A percentile compares a stretch with the other conserved stretches of the same genome.
phyloP scores from a whole-genome alignment of 2,888 invertebrate genomes.

The Masnerella sp. region DNA sequence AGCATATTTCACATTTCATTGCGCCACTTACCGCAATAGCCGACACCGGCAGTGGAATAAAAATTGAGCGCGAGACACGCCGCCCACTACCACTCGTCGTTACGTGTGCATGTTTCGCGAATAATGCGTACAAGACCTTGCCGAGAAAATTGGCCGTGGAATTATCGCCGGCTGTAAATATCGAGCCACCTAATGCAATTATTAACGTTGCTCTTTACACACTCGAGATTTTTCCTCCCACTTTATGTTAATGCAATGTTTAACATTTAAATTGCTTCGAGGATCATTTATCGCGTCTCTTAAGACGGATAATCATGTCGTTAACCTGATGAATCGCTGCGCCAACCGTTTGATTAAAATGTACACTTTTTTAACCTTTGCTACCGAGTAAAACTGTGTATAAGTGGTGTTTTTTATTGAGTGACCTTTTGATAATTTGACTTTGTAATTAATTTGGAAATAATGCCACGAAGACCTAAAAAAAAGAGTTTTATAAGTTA shows the following conservation, averaged over 20 bases:
- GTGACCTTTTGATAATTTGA: too few species aligned
- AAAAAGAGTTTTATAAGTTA: too few species aligned
- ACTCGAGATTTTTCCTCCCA: constrained; percentile 29
- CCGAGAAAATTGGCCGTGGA: constrained; percentile 51
- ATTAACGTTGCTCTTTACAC: constrained; percentile 22
- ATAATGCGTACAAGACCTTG: constrained; percentile 40
- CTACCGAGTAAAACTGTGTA: too few species aligned
- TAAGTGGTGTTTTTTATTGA: too few species aligned
- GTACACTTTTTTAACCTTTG: neutral
- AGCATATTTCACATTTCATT: constrained; percentile 76
- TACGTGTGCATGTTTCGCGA: constrained; percentile 47
- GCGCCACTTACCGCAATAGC: constrained; percentile 73
- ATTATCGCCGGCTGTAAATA: constrained; percentile 48
- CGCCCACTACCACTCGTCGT: constrained; percentile 45
- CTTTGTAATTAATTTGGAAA: too few species aligned
- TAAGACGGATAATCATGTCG: neutral
- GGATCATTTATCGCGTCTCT: neutral
- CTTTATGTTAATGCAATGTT: constrained; percentile 45
- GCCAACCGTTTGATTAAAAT: neutral
- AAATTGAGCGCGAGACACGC: constrained; percentile 62
- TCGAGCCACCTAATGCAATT: constrained; percentile 32
- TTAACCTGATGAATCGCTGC: neutral
- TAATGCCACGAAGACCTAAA: too few species aligned
- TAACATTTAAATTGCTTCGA: constrained; percentile 30
- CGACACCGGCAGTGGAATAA: constrained; percentile 65